Evolutionary conservation across 2,113 vertebrate species (phyloP).

Genomic region (Perognathus longimembris): DNA sequence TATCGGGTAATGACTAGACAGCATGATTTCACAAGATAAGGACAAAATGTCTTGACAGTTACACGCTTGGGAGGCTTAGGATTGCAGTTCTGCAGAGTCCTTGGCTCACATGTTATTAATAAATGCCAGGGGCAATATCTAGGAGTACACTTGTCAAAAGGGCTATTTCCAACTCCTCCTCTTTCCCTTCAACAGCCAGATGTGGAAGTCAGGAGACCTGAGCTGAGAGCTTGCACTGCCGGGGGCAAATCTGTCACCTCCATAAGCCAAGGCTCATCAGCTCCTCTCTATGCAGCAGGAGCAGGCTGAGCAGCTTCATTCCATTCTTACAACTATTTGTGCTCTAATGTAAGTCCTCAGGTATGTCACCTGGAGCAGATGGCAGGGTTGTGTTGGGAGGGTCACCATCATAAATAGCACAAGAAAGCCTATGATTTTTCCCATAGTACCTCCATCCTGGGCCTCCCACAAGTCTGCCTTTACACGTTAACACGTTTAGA

Average conservation of each 20-base stretch:
- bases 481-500: slow-evolving; percentile 35
- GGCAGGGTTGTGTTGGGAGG: not conserved
- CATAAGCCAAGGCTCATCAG: not conserved
- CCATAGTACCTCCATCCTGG: not conserved
- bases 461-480: not conserved
- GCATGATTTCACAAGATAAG: not conserved
- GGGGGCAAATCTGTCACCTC: slow-evolving; percentile 44
- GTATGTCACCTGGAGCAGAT: not conserved
- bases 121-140: slow-evolving; percentile 42
- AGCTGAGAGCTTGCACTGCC: not conserved
- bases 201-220: slow-evolving; percentile 16
- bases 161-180: not conserved
- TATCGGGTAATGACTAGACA: not conserved
- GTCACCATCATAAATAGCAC: not conserved
- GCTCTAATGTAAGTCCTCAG: not conserved
- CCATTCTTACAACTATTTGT: slow-evolving; percentile 19
- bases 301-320: not conserved
- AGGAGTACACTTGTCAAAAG: slow-evolving; percentile 12
- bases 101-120: slow-evolving; percentile 60
- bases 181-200: not conserved
- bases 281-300: not conserved
- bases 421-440: not conserved
- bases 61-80: not conserved
- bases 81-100: not conserved
- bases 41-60: not conserved